phyloP scores from a whole-genome alignment of 1,140 invertebrate species.

The Drosophila eugracilis region DNA sequence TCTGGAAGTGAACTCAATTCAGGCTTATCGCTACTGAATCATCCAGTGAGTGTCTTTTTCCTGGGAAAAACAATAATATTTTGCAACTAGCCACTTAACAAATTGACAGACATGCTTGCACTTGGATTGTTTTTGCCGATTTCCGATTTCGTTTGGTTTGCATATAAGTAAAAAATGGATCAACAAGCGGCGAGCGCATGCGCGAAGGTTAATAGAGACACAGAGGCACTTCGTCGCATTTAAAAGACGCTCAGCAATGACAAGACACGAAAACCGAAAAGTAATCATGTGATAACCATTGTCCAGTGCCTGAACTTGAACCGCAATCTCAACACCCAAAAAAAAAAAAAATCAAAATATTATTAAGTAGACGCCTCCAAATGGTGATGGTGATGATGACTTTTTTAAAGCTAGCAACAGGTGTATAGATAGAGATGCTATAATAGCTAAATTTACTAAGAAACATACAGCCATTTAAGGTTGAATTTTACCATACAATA shows the following conservation, averaged over 20 bases:
- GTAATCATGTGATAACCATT: slow-evolving; percentile 64
- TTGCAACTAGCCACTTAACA: slow-evolving; percentile 22
- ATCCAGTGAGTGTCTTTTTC: slow-evolving; percentile 27
- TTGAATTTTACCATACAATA: too few species aligned
- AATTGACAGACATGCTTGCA: slow-evolving; percentile 36
- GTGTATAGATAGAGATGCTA: neutral
- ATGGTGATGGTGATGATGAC: neutral
- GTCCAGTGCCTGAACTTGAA: slow-evolving; percentile 67
- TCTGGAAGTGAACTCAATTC: slow-evolving; percentile 22
- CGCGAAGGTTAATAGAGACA: slow-evolving; percentile 62
- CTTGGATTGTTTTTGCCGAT: slow-evolving; percentile 40
- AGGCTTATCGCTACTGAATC: slow-evolving; percentile 19
- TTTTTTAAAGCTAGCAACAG: neutral
- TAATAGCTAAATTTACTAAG: fast-evolving
- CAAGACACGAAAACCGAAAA: slow-evolving; percentile 39
- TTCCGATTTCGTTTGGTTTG: slow-evolving; percentile 17
- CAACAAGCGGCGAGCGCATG: slow-evolving; percentile 47
- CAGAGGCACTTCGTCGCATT: slow-evolving; percentile 29
- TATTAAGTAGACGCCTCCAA: slow-evolving; percentile 3
- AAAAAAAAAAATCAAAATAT: slow-evolving; percentile 18
- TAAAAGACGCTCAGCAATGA: slow-evolving; percentile 55
- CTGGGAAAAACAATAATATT: slow-evolving; percentile 37
- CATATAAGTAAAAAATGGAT: slow-evolving; percentile 28
- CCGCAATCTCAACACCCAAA: slow-evolving; percentile 58
- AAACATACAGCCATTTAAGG: too few species aligned